Evolutionary conservation across 2,888 invertebrate species (phyloP).

Genomic region (Agrotis clavis): DNA sequence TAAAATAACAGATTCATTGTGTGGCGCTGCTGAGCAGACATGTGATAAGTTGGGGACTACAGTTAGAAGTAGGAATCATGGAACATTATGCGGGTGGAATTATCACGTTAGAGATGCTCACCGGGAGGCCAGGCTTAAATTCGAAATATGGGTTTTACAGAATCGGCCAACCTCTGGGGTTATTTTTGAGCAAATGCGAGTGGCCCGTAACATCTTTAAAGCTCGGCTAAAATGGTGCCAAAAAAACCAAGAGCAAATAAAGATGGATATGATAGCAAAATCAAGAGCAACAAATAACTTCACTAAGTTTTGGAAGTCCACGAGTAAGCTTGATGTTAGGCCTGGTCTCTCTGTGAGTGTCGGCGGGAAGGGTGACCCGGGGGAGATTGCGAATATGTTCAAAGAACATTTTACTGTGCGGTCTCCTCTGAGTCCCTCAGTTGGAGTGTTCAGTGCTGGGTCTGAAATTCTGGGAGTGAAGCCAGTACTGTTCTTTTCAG

Average conservation of each 20-base stretch:
- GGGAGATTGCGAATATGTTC: background rate
- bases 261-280: background rate
- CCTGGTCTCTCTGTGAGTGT: background rate
- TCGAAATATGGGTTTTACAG: too few species aligned
- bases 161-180: background rate
- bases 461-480: too few species aligned
- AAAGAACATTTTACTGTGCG: too few species aligned
- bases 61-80: too few species aligned
- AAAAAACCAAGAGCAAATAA: background rate
- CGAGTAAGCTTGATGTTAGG: background rate
- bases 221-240: background rate
- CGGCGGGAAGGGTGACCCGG: background rate
- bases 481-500: background rate
- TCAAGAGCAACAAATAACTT: slow-evolving; percentile 1
- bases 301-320: background rate
- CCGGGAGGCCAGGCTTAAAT: too few species aligned
- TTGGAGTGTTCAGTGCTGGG: too few species aligned
- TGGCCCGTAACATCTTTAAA: background rate
- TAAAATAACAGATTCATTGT: too few species aligned
- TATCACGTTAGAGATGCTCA: too few species aligned
- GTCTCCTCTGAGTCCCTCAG: too few species aligned
- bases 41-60: too few species aligned
- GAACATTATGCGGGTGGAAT: too few species aligned
- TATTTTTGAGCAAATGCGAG: background rate
- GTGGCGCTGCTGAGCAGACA: too few species aligned